A percentile compares a stretch with the other conserved stretches of the same genome.
phyloP scores from a whole-genome alignment of 2,113 vertebrate genomes.

The Myrmecobius fasciatus region DNA sequence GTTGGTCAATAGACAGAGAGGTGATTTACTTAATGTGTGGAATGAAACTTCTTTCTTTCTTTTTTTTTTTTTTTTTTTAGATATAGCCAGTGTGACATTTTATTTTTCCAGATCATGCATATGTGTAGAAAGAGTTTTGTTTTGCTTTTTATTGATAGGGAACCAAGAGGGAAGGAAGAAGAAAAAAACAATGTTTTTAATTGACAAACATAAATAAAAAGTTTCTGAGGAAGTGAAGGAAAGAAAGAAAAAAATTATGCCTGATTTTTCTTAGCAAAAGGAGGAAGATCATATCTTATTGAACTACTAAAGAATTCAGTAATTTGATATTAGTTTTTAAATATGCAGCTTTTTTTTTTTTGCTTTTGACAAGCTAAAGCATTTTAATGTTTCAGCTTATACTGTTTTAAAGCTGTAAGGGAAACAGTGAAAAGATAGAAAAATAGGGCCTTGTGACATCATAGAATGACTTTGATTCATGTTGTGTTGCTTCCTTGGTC shows the following conservation, averaged over 20 bases:
- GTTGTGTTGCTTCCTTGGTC: neutral
- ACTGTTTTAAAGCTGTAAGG: neutral
- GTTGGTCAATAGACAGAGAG: neutral
- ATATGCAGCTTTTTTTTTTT: neutral
- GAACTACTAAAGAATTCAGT: neutral
- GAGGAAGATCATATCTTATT: neutral
- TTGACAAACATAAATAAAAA: neutral
- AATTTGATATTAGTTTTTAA: constrained; percentile 1
- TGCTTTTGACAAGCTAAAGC: neutral
- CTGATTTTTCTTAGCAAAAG: neutral
- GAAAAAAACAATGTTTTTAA: neutral
- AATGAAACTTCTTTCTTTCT: neutral
- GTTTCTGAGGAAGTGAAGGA: neutral
- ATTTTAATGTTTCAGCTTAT: neutral
- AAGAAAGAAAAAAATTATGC: neutral
- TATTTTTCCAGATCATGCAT: neutral
- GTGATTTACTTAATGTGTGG: neutral
- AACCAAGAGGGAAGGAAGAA: neutral
- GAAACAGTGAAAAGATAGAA: neutral
- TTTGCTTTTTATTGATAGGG: neutral
- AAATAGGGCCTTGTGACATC: neutral
- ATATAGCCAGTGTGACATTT: neutral
- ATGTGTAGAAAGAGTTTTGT: neutral
- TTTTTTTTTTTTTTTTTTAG: too few species aligned
- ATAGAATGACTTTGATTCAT: rapidly evolving